A percentile compares a stretch with the other conserved stretches of the same genome.
phyloP scores from a whole-genome alignment of 2,888 invertebrate species.

The Fabriciana adippe region DNA sequence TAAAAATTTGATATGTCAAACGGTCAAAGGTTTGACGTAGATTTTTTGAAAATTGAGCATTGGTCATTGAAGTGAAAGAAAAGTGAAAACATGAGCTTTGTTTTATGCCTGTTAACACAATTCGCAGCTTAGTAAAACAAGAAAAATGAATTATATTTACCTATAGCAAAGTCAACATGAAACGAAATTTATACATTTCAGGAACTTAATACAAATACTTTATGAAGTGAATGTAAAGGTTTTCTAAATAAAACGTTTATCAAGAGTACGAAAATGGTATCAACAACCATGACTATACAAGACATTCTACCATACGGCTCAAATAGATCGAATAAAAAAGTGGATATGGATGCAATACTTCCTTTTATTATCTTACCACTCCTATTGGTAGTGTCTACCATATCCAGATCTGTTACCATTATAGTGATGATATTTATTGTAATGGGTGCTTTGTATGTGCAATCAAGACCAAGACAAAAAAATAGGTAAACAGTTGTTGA shows the following conservation, averaged over 20 bases:
- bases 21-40: too few species aligned
- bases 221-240: neutral
- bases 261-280: conserved; percentile 49
- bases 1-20: too few species aligned
- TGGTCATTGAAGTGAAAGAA: too few species aligned
- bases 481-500: conserved; percentile 57
- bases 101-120: too few species aligned
- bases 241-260: neutral
- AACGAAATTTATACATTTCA: neutral
- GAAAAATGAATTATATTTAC: too few species aligned
- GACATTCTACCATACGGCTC: conserved; percentile 59
- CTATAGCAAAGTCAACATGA: too few species aligned
- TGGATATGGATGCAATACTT: conserved; percentile 63
- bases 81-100: too few species aligned
- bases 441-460: conserved; percentile 71
- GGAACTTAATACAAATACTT: neutral
- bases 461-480: conserved; percentile 71
- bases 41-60: too few species aligned
- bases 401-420: conserved; percentile 63
- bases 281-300: conserved; percentile 57
- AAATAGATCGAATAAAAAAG: conserved; percentile 60
- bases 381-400: conserved; percentile 61
- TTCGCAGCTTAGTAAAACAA: too few species aligned
- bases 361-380: conserved; percentile 71
- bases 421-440: conserved; percentile 67